Evolutionary conservation across 2,113 vertebrate species (phyloP).

Genomic region (Gymnorhina tibicen): DNA sequence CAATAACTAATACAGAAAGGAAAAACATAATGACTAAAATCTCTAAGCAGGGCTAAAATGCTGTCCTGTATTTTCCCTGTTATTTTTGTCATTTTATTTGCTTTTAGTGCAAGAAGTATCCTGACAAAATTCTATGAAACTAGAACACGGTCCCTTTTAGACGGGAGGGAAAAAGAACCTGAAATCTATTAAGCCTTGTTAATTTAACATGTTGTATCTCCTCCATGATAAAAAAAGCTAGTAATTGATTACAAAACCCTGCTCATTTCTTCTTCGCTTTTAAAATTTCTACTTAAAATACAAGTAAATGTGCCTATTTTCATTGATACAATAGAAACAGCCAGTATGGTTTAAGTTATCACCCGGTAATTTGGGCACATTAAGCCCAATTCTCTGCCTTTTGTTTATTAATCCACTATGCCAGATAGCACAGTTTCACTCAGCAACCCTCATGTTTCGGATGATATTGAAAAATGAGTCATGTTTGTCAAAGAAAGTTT

Average conservation of each 20-base stretch:
- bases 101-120: neutral
- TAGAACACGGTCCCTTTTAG: neutral
- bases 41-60: neutral
- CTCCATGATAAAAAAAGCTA: neutral
- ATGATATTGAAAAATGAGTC: constrained; percentile 52
- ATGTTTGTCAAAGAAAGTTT: constrained; percentile 44
- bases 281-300: neutral
- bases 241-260: constrained; percentile 24
- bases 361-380: constrained; percentile 35
- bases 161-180: neutral
- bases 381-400: constrained; percentile 22
- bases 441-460: constrained; percentile 38
- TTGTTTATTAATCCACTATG: constrained; percentile 54
- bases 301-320: neutral
- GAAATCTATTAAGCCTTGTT: neutral
- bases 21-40: neutral
- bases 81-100: neutral
- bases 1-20: neutral
- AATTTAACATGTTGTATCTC: constrained; percentile 18
- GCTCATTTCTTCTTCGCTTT: neutral
- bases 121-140: neutral
- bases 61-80: neutral
- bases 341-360: constrained; percentile 39
- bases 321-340: neutral
- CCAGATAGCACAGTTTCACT: constrained; percentile 31